Evolutionary conservation across 53 echinoderm and acorn worm genomes (phyloP).

Genomic region (Stichopus horrens): DNA sequence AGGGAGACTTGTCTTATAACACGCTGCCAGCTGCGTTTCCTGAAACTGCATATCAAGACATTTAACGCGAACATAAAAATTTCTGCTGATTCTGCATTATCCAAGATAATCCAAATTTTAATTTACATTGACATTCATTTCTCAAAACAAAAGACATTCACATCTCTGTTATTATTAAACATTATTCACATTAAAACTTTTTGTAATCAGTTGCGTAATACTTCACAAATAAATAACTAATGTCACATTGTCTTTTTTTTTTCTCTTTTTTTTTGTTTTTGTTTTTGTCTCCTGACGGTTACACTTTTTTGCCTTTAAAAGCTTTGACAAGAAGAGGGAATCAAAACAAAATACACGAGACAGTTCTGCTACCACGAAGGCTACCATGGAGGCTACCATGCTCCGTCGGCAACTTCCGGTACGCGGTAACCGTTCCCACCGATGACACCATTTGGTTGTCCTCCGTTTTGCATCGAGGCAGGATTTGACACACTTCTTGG

Average conservation of each 20-base stretch:
- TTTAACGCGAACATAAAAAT: too few species aligned
- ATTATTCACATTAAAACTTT: constrained; percentile 24
- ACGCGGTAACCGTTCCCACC: constrained; percentile 48
- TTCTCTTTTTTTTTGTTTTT: neutral
- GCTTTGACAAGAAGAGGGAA: neutral
- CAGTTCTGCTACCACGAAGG: neutral
- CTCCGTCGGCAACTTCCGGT: constrained; percentile 39
- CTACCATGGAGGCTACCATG: constrained; percentile 21
- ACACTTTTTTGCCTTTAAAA: neutral
- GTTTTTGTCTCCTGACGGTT: neutral
- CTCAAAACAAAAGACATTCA: constrained; percentile 22
- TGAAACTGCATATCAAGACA: too few species aligned
- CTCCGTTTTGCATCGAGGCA: constrained; percentile 37
- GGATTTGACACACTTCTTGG: constrained; percentile 34
- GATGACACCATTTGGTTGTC: constrained; percentile 42
- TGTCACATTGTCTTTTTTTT: constrained; percentile 19
- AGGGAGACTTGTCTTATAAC: too few species aligned
- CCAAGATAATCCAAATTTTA: neutral
- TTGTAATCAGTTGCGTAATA: constrained; percentile 45
- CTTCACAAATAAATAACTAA: constrained; percentile 49
- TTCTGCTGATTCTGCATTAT: neutral
- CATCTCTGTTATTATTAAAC: neutral
- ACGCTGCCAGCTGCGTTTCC: too few species aligned
- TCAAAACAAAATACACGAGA: neutral
- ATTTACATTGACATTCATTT: constrained; percentile 34